Percentiles rank a stretch among this genome's conserved stretches.
phyloP scores from a whole-genome alignment of 2,888 invertebrate species.

The Andrena dorsata region DNA sequence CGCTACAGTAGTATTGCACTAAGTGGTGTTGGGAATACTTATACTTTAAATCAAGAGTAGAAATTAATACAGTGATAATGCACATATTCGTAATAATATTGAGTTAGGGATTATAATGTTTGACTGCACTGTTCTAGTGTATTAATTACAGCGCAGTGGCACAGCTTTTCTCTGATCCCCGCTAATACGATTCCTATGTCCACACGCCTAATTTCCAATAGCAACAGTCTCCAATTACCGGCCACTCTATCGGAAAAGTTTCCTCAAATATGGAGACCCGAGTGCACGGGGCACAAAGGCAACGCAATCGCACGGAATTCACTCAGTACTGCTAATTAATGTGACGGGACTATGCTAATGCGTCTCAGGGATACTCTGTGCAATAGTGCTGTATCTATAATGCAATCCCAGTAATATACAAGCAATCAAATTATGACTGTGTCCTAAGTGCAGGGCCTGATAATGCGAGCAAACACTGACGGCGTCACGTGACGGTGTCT shows the following conservation, averaged over 20 bases:
- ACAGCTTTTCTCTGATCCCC: too few relatives aligned
- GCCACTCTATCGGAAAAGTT: constrained; percentile 7
- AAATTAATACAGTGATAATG: too few relatives aligned
- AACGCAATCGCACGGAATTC: not conserved
- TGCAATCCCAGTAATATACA: constrained; percentile 39
- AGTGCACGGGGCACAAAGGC: not conserved
- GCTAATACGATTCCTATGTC: too few relatives aligned
- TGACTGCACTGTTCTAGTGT: too few relatives aligned
- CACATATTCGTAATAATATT: too few relatives aligned
- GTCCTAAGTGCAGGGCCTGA: constrained; percentile 16
- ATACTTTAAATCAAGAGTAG: too few relatives aligned
- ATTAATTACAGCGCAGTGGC: too few relatives aligned
- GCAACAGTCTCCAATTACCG: too few relatives aligned
- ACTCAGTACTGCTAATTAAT: constrained; percentile 34
- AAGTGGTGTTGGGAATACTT: too few relatives aligned
- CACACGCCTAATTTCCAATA: too few relatives aligned
- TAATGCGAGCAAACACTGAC: constrained; percentile 5
- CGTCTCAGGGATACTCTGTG: constrained; percentile 1
- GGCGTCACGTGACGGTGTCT: not conserved
- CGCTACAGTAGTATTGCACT: too few relatives aligned
- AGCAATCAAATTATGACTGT: constrained; percentile 29
- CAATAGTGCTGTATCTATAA: constrained; percentile 44
- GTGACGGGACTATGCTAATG: constrained; percentile 21
- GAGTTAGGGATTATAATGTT: too few relatives aligned
- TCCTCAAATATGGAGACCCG: not conserved